A percentile compares a stretch with the other conserved stretches of the same genome.
Evolutionary conservation across 2,888 invertebrate species (phyloP).

Genomic region (Leptura quadrifasciata): DNA sequence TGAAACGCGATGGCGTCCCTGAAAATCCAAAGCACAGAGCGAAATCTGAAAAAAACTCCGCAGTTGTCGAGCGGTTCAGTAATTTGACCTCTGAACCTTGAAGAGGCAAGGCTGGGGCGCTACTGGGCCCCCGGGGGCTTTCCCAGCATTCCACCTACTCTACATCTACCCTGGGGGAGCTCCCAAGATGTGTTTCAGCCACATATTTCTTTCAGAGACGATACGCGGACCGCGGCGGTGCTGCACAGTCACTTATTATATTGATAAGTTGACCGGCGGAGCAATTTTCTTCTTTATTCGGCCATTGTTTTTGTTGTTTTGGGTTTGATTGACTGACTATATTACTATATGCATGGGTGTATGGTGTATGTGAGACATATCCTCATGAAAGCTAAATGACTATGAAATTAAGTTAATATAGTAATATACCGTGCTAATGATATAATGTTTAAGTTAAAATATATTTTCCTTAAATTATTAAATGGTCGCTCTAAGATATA

Average conservation of each 20-base stretch:
- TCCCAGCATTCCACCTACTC: constrained; percentile 67
- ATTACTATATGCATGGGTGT: constrained; percentile 15
- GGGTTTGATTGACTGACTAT: constrained; percentile 33
- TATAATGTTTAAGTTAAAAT: neutral
- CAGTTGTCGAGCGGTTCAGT: constrained; percentile 35
- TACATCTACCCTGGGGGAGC: constrained; percentile 61
- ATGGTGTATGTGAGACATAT: neutral
- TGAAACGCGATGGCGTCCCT: constrained; percentile 40
- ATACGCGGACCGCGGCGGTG: constrained; percentile 32
- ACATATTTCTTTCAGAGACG: constrained; percentile 40
- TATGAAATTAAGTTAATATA: constrained; percentile 1
- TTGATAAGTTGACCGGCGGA: constrained; percentile 39
- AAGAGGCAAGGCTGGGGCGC: constrained; percentile 62
- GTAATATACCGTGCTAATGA: neutral
- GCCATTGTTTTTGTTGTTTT: constrained; percentile 34
- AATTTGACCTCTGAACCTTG: constrained; percentile 48
- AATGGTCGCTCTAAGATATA: neutral
- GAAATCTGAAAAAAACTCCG: constrained; percentile 31
- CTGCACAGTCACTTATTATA: constrained; percentile 38
- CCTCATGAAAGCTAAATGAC: constrained; percentile 6
- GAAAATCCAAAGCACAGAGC: constrained; percentile 30
- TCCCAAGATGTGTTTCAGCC: constrained; percentile 58
- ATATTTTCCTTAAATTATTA: neutral
- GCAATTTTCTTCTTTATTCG: constrained; percentile 39
- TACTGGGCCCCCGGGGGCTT: constrained; percentile 66